Conservation (phyloP, 2,113 vertebrate species). For the Vicugna pacos region DNA sequence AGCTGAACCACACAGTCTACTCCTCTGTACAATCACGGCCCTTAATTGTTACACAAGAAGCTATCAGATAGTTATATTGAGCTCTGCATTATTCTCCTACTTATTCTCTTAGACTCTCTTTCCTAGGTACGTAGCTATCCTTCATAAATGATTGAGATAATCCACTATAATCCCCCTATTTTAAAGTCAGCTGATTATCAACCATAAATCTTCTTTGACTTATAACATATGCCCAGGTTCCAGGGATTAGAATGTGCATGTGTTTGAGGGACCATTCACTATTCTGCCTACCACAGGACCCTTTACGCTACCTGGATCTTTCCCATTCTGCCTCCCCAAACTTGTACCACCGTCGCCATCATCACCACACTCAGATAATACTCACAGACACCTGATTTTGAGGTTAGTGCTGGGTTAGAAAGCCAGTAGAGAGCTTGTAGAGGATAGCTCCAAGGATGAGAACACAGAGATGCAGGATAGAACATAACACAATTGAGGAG, state of each 20-base stretch:
- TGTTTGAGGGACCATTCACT: background rate
- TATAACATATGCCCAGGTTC: background rate
- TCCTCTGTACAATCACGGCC: background rate
- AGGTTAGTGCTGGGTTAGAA: background rate
- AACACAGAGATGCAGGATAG: background rate
- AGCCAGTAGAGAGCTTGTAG: background rate
- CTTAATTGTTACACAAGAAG: background rate
- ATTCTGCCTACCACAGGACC: background rate
- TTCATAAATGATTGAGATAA: background rate
- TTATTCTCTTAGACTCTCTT: background rate
- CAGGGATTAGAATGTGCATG: background rate
- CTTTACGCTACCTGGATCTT: background rate
- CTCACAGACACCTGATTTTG: background rate
- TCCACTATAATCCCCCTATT: background rate
- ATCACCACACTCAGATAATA: background rate
- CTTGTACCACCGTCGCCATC: background rate
- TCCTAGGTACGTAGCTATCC: background rate
- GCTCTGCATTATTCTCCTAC: background rate
- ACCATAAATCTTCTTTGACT: background rate
- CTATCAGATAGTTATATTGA: background rate
- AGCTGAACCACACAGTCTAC: background rate
- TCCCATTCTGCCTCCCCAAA: background rate
- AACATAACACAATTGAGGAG: background rate
- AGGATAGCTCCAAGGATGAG: background rate
- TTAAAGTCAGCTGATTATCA: background rate